Base-by-base conservation (phyloP, 2,888 invertebrate genomes). In the Thymelicus lineola region DNA sequence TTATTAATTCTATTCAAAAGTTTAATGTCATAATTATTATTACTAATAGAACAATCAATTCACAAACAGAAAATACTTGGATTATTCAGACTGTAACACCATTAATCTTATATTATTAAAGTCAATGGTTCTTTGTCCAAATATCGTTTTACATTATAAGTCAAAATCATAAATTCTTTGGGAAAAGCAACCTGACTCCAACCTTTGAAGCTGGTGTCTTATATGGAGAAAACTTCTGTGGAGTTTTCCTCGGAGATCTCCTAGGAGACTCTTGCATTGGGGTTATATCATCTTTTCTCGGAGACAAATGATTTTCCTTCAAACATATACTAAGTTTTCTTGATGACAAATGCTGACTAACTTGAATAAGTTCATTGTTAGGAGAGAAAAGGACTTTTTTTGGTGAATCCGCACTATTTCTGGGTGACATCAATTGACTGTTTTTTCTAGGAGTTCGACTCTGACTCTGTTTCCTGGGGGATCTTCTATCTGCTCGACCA, bases 141-240 rank as follows among this genome's bases (percentile, higher is more conserved):
- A 28, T 28, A 28, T 28, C 5, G 3, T 28, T 42, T 7, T 50
- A 17, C 6, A 10, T 5, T 50, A 17, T 1, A 50, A 7, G 36
- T 35, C 50, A 59, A 50, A n/a, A 75, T 82, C 76, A 86, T 74
- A 79, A 77, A 65, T 82, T 74, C 57, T 77, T 69, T 15, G 90
- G 88, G 78, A 92, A 92, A n/a, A 91, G 61, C 9, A 91, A 78
- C 64, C 88, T 80, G 2, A 91, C 85, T n/a, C 87, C 86, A 55
- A 80, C 81, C 9, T 45, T 50, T 60, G 84, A 85, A 3, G 50
- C 74, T 0, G 86, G 82, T 68, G 80, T 85, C 77, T 86, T 86
- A 66, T 88, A 89, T 0, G 90, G 90, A 0, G 90, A 87, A 72
- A 78, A 87, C 55, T 91, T 92, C 65, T 87, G 85, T 0, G 86